Conservation (phyloP, 2,113 vertebrate genomes). For the Holacanthus passer region DNA sequence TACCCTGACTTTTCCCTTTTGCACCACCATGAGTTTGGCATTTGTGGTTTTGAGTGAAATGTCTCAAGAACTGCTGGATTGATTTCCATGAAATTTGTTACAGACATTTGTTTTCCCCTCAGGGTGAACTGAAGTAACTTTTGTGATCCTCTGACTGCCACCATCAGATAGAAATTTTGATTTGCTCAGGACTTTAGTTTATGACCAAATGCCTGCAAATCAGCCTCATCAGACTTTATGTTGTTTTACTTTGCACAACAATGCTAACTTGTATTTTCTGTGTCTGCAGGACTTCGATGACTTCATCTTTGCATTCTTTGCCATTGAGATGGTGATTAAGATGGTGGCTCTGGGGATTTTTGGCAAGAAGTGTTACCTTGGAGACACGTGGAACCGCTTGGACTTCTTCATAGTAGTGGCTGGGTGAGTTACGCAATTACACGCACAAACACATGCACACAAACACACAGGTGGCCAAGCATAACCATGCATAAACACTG, state of each 20-base stretch:
- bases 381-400: conserved; percentile 98
- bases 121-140: neutral
- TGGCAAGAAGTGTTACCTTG: conserved; percentile 98
- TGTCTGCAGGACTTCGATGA: conserved; percentile 93
- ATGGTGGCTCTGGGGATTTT: conserved; percentile 99
- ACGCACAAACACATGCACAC: neutral
- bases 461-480: conserved; percentile 37
- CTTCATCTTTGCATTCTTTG: conserved; percentile 99
- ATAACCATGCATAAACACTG: conserved; percentile 28
- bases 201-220: neutral
- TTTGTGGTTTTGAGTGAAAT: neutral
- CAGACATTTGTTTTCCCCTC: neutral
- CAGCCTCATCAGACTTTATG: too few relatives aligned
- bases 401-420: conserved; percentile 99
- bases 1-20: neutral
- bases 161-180: neutral
- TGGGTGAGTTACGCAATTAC: conserved; percentile 87
- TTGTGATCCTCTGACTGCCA: neutral
- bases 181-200: neutral
- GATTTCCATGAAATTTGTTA: neutral
- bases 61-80: neutral
- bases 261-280: neutral
- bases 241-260: neutral
- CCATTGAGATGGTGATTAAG: conserved; percentile 98
- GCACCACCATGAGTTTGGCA: neutral